Conservation (phyloP, 2,797 vertebrate species). For the Characodon lateralis region DNA sequence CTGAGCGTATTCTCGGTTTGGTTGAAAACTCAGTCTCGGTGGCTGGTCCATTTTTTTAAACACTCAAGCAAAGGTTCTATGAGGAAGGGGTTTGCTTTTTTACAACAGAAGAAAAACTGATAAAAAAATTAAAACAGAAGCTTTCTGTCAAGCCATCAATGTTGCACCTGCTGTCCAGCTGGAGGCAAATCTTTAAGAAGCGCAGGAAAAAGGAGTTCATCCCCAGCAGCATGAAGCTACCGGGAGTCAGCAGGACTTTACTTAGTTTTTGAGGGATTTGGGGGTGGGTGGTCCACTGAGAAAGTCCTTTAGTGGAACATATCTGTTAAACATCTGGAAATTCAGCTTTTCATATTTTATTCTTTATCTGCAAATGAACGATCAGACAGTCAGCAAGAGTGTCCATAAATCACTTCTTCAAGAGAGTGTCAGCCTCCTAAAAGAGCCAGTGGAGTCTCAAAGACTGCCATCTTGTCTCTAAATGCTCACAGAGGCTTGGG, state of each 20-base stretch:
- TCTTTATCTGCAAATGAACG: constrained; percentile 5
- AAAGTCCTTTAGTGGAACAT: constrained; percentile 44
- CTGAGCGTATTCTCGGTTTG: constrained; percentile 65
- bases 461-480: constrained; percentile 52
- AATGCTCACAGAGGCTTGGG: constrained; percentile 38
- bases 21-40: constrained; percentile 71
- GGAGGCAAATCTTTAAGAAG: constrained; percentile 45
- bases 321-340: constrained; percentile 11
- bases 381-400: constrained; percentile 21
- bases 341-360: constrained; percentile 1
- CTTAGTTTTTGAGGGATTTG: constrained; percentile 1
- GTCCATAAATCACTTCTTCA: constrained; percentile 34
- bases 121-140: constrained; percentile 31
- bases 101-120: constrained; percentile 22
- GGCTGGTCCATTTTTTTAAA: constrained; percentile 35
- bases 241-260: constrained; percentile 36
- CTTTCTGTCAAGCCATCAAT: constrained; percentile 41
- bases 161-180: constrained; percentile 43
- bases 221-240: constrained; percentile 42
- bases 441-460: constrained; percentile 53
- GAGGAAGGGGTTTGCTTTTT: constrained; percentile 30
- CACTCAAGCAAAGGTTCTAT: constrained; percentile 40
- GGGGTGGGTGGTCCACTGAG: constrained; percentile 27
- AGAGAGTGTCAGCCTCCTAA: constrained; percentile 20
- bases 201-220: constrained; percentile 26